Evolutionary conservation across 2,113 vertebrate genomes (phyloP).

Genomic region (Muscicapa adusta): DNA sequence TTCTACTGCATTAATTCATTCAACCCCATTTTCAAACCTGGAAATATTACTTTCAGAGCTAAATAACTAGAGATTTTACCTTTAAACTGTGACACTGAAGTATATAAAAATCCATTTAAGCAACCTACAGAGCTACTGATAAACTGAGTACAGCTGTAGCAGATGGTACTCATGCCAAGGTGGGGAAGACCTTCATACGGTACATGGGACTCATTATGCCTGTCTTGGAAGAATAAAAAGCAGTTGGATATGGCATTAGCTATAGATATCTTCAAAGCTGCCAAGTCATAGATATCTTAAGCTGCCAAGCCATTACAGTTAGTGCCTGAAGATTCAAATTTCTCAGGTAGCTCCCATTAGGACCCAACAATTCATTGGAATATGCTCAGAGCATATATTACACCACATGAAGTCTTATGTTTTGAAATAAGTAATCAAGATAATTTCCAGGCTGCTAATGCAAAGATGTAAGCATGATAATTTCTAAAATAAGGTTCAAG

Average conservation of each 20-base stretch:
- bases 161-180: background rate
- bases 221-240: background rate
- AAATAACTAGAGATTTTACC: background rate
- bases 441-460: background rate
- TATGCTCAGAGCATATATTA: background rate
- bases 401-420: background rate
- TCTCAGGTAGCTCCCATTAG: constrained; percentile 9
- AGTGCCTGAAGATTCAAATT: background rate
- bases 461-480: background rate
- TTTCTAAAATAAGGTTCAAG: background rate
- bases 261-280: background rate
- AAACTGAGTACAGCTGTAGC: background rate
- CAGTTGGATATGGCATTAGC: background rate
- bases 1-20: background rate
- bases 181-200: background rate
- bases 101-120: background rate
- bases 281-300: background rate
- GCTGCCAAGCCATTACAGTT: background rate
- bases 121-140: background rate
- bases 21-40: background rate
- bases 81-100: background rate
- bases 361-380: background rate
- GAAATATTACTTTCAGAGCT: background rate
- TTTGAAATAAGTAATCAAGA: background rate
- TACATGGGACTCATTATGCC: background rate